These are phyloP conservation scores for Porites evermanni DNA, from an alignment of 92 coral and sea anemone species.

Conservation along the genomic window DNA sequence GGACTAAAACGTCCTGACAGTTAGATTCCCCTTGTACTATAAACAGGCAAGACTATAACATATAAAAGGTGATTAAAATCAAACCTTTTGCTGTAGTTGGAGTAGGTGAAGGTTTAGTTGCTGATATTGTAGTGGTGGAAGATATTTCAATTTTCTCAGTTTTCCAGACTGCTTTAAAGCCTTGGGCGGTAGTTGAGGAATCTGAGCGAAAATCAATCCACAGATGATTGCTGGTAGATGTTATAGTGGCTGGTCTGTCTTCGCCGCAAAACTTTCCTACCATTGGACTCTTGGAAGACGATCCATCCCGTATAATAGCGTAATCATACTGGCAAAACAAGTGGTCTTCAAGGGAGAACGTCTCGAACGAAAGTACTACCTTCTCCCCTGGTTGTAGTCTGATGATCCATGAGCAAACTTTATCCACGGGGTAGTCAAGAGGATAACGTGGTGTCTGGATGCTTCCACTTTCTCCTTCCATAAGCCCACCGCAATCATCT, in stretches of 20 bases:
- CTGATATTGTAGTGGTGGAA: neutral
- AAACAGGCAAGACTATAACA: neutral
- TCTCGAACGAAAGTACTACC: slow-evolving; percentile 74
- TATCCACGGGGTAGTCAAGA: slow-evolving; percentile 48
- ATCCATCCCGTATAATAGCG: slow-evolving; percentile 85
- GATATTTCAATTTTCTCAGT: neutral
- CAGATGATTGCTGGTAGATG: slow-evolving; percentile 67
- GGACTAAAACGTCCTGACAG: no score
- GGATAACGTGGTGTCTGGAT: slow-evolving; percentile 71
- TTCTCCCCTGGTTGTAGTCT: slow-evolving; percentile 43
- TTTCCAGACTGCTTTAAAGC: slow-evolving; percentile 73
- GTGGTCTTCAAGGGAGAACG: slow-evolving; percentile 75
- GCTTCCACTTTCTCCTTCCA: slow-evolving; percentile 36
- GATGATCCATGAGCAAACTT: slow-evolving; percentile 64
- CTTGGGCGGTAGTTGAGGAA: slow-evolving; percentile 54
- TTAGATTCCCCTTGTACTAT: neutral
- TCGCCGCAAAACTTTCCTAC: slow-evolving; percentile 85
- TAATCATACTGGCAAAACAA: slow-evolving; percentile 81
- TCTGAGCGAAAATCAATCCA: slow-evolving; percentile 78
- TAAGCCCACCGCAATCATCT: slow-evolving; percentile 56
- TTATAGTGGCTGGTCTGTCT: slow-evolving; percentile 62
- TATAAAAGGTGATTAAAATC: neutral
- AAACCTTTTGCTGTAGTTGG: slow-evolving; percentile 1
- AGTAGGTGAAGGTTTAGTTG: neutral
- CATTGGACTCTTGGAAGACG: slow-evolving; percentile 56